Conservation (phyloP, 2,888 invertebrate species). For the Drosophila sordidapex region DNA sequence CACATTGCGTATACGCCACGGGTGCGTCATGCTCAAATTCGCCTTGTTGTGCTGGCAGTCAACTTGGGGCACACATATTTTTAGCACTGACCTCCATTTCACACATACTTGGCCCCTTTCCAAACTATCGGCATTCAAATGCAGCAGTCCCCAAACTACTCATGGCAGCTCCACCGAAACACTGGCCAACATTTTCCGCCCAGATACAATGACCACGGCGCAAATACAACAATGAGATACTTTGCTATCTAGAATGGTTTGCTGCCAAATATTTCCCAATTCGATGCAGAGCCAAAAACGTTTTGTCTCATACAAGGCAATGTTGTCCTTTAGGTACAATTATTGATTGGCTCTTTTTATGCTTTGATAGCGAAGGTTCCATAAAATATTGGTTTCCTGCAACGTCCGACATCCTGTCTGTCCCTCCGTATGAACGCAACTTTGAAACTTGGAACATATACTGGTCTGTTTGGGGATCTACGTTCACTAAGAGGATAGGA, state of each 20-base stretch:
- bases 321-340: neutral
- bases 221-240: neutral
- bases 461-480: too few species aligned
- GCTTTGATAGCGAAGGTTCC: neutral
- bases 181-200: conserved; percentile 22
- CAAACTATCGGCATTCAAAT: conserved; percentile 25
- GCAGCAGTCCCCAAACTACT: neutral
- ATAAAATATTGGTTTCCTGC: neutral
- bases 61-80: conserved; percentile 6
- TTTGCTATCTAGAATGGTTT: neutral
- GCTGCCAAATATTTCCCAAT: neutral
- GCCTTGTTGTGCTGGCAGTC: conserved; percentile 24
- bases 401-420: too few species aligned
- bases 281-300: neutral
- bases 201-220: conserved; percentile 16
- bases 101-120: conserved; percentile 25
- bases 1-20: conserved; percentile 41
- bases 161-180: conserved; percentile 10
- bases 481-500: too few species aligned
- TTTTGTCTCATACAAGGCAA: neutral
- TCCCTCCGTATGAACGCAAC: too few species aligned
- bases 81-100: conserved; percentile 13
- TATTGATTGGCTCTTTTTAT: neutral
- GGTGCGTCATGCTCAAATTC: conserved; percentile 7
- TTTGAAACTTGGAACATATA: too few species aligned